Evolutionary conservation across 2,113 vertebrate species (phyloP).

Genomic region (Todiramphus chloris): DNA sequence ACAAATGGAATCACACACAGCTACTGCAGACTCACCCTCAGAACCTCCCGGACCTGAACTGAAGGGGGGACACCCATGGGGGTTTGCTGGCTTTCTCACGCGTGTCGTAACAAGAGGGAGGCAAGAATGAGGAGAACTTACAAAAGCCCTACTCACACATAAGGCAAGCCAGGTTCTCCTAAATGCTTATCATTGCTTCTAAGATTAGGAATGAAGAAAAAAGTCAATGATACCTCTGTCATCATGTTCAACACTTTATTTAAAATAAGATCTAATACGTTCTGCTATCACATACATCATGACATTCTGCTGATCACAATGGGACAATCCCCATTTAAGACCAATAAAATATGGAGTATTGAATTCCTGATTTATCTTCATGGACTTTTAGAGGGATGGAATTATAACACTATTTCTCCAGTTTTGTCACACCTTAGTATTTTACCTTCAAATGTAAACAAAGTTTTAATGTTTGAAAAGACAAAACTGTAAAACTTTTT

Average conservation of each 20-base stretch:
- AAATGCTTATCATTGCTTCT: background rate
- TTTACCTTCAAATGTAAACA: background rate
- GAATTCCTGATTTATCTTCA: background rate
- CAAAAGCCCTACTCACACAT: fast-evolving
- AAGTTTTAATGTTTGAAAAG: background rate
- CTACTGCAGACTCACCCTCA: background rate
- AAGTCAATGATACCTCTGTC: background rate
- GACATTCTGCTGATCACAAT: background rate
- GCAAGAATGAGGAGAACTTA: background rate
- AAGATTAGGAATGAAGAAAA: no score
- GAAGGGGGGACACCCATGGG: fast-evolving
- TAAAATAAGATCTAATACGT: background rate
- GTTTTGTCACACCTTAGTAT: background rate
- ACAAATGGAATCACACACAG: background rate
- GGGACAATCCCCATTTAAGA: background rate
- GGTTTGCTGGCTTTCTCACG: background rate
- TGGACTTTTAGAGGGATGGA: background rate
- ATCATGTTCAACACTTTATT: background rate
- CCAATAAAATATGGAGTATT: background rate
- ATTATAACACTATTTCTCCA: background rate
- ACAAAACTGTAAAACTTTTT: background rate
- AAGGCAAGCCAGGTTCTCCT: background rate
- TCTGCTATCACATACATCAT: background rate
- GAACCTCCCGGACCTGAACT: background rate
- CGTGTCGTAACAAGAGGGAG: fast-evolving